Evolutionary conservation across 2,888 invertebrate genomes (phyloP).

Genomic region (Zelleria hepariella): DNA sequence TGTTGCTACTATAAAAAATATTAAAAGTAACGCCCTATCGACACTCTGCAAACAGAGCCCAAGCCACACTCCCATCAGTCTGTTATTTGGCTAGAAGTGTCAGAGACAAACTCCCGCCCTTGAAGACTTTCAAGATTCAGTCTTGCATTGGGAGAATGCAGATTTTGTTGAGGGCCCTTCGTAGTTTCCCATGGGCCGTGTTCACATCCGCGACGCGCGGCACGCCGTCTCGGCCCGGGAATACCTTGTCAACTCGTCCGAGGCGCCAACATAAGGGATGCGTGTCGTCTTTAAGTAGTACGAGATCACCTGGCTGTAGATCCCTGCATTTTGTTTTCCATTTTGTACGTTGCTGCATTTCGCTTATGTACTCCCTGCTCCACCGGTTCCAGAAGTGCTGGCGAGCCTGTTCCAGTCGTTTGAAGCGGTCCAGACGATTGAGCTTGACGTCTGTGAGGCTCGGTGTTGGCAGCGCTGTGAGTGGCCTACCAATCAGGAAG

Average conservation of each 20-base stretch:
- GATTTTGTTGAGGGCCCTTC: no score
- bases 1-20: no score
- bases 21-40: no score
- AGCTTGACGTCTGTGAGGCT: background rate
- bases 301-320: background rate
- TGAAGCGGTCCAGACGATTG: constrained; percentile 9
- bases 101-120: no score
- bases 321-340: constrained; percentile 13
- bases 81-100: no score
- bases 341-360: constrained; percentile 22
- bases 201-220: no score
- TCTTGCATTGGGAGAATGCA: no score
- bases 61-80: no score
- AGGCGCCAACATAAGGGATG: background rate
- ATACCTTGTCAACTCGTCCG: background rate
- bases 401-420: constrained; percentile 13
- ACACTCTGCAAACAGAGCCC: no score
- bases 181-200: no score
- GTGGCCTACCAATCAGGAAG: constrained; percentile 18
- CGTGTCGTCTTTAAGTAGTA: background rate
- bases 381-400: constrained; percentile 19
- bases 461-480: constrained; percentile 9
- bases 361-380: constrained; percentile 15
- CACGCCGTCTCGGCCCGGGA: background rate
- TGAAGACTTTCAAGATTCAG: no score